phyloP scores from a whole-genome alignment of 2,797 vertebrate genomes.

The Scarus forsteni region DNA sequence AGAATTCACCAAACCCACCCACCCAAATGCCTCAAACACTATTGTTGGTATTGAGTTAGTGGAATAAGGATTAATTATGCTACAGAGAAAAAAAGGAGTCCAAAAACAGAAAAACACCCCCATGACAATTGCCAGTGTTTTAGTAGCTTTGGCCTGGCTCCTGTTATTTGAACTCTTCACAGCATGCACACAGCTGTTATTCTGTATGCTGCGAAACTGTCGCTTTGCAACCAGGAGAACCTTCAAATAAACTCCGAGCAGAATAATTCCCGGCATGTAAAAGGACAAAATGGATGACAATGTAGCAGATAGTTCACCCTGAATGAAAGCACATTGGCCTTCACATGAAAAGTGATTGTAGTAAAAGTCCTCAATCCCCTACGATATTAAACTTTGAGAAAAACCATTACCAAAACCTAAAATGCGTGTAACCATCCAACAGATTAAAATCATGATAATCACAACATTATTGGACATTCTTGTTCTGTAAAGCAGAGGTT shows the following conservation, averaged over 20 bases:
- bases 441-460: too few relatives aligned
- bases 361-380: too few relatives aligned
- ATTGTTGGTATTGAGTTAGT: conserved; percentile 45
- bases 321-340: conserved; percentile 15
- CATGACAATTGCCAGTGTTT: conserved; percentile 50
- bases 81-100: conserved; percentile 68
- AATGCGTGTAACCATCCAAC: too few relatives aligned
- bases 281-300: conserved; percentile 36
- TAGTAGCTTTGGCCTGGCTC: neutral
- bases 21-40: conserved; percentile 51
- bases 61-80: conserved; percentile 53
- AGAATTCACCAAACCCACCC: conserved; percentile 71
- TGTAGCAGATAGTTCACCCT: conserved; percentile 25
- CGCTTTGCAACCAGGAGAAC: conserved; percentile 42
- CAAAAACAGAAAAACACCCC: conserved; percentile 54
- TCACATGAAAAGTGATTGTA: too few relatives aligned
- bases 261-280: conserved; percentile 51
- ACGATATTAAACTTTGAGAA: too few relatives aligned
- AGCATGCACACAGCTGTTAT: neutral
- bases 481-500: too few relatives aligned
- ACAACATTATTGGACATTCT: too few relatives aligned
- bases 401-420: too few relatives aligned
- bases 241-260: conserved; percentile 47
- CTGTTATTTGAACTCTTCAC: neutral
- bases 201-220: conserved; percentile 17